Base-by-base conservation (phyloP, 2,888 invertebrate genomes). In the Archaeoteleia sp. region DNA sequence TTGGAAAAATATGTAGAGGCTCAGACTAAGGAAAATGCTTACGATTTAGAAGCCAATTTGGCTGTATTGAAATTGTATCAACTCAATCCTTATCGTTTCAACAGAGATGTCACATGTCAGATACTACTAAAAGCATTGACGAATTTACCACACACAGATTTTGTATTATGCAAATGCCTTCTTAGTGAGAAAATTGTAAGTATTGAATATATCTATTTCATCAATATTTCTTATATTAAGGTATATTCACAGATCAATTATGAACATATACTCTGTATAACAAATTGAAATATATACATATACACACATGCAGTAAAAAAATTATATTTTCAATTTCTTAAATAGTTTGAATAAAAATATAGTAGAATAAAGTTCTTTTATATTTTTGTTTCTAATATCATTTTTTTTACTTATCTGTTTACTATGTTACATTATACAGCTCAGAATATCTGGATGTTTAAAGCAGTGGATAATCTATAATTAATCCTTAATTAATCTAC, bases 61-160 rank as follows among this genome's bases (percentile, higher is more conserved):
- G 97, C 98, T 1, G 95, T 98, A 7, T 87, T 99, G 39, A 99
- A 99, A 86, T 87, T 99, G 75, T 98, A 98, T 83, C 98, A 99
- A 86, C 95, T 99, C 81, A 97, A 97, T 85, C 96, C 97, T 0
- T 91, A 90, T 62, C 90, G 91, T 78, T 94, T 95, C 79, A 94
- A 96, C 81, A 87, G 91, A 37, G 92, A 93, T 54, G 92, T 97
- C 27, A 94, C 96, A 1, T 92, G 93, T 73, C 93, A 94, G 80
- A 97, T 99, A 78, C 88, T 99, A 35, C 85, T 99, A 74, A 99
- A 99, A 85, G 96, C 98, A 1, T 87, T 99, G 32, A 98, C 98
- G 6, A 98, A 97, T 86, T 90, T 98, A 75, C 99, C 99, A 0
- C 96, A 98, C 81, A 95, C 98, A 5, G 99, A 99, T 86, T 98